Percentiles rank a stretch among this genome's conserved stretches.
phyloP scores from a whole-genome alignment of 2,113 vertebrate genomes.

The Myotis lucifugus region DNA sequence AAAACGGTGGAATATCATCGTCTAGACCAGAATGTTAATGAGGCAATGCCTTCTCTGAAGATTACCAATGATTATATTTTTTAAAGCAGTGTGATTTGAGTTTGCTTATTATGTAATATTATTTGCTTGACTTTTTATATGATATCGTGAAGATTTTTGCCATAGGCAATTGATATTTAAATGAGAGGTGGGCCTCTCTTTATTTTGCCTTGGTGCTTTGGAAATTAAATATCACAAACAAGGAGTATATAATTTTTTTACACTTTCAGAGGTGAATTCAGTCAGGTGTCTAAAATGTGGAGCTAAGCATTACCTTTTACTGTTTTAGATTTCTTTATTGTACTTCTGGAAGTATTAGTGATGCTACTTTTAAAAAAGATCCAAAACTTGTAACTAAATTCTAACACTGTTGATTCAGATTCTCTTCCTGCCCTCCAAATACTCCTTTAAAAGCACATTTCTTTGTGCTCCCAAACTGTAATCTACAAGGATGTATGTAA shows the following conservation, averaged over 20 bases:
- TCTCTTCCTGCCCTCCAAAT: constrained; percentile 67
- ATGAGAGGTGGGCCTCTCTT: constrained; percentile 75
- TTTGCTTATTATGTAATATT: constrained; percentile 78
- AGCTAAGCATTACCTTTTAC: constrained; percentile 72
- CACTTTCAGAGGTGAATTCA: constrained; percentile 72
- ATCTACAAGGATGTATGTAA: constrained; percentile 30
- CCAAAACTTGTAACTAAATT: constrained; percentile 71
- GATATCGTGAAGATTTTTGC: constrained; percentile 78
- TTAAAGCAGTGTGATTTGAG: constrained; percentile 84
- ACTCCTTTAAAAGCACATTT: constrained; percentile 58
- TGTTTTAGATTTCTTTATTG: constrained; percentile 68
- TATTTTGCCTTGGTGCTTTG: constrained; percentile 79
- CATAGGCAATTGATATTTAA: constrained; percentile 76
- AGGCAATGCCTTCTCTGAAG: constrained; percentile 98
- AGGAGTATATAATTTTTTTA: constrained; percentile 79
- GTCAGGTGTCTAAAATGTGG: constrained; percentile 72
- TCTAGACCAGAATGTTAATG: constrained; percentile 95
- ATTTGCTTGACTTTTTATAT: constrained; percentile 84
- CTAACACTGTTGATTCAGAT: constrained; percentile 70
- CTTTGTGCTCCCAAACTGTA: constrained; percentile 63
- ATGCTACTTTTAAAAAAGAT: constrained; percentile 60
- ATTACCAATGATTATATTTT: constrained; percentile 97
- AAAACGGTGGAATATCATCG: constrained; percentile 94
- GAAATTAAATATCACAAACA: constrained; percentile 79
- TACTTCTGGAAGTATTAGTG: constrained; percentile 78